These are phyloP conservation scores for Petaurus breviceps DNA, from an alignment of 2,113 vertebrate genomes.

Conservation along the genomic window DNA sequence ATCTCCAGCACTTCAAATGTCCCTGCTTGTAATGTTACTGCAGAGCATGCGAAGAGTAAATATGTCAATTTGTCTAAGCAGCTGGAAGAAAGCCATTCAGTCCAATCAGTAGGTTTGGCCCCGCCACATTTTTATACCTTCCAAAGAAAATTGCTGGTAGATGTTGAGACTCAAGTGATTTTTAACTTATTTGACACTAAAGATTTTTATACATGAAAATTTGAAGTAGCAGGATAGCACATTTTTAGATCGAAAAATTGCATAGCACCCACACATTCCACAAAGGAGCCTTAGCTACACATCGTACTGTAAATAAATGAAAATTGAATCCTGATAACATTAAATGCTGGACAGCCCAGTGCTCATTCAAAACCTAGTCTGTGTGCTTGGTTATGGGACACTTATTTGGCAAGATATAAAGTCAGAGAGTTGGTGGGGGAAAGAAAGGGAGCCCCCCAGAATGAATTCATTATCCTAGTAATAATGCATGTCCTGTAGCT, in stretches of 20 bases:
- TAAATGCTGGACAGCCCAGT: constrained; percentile 39
- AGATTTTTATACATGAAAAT: constrained; percentile 61
- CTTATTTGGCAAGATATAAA: constrained; percentile 32
- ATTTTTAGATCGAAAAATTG: constrained; percentile 64
- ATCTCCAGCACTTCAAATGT: constrained; percentile 21
- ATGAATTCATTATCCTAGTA: constrained; percentile 69
- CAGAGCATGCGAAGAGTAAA: constrained; percentile 44
- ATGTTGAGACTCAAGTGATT: constrained; percentile 62
- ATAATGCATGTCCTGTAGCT: constrained; percentile 61
- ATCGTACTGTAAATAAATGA: not conserved
- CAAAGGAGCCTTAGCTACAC: constrained; percentile 18
- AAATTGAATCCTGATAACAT: constrained; percentile 48
- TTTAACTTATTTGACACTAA: constrained; percentile 56
- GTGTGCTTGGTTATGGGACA: constrained; percentile 52
- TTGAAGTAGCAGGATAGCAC: constrained; percentile 60
- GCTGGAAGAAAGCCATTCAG: constrained; percentile 56
- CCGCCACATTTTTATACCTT: constrained; percentile 55
- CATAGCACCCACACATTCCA: constrained; percentile 23
- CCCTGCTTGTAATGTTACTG: constrained; percentile 6
- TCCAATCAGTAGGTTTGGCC: constrained; percentile 66
- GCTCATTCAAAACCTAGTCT: not conserved
- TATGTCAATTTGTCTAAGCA: not conserved
- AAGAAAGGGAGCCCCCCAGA: constrained; percentile 45
- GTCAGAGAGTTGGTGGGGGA: constrained; percentile 41
- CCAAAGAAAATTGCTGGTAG: constrained; percentile 62